These are phyloP conservation scores for Micromussa lordhowensis DNA, from an alignment of 92 coral and sea anemone genomes.

Conservation along the genomic window DNA sequence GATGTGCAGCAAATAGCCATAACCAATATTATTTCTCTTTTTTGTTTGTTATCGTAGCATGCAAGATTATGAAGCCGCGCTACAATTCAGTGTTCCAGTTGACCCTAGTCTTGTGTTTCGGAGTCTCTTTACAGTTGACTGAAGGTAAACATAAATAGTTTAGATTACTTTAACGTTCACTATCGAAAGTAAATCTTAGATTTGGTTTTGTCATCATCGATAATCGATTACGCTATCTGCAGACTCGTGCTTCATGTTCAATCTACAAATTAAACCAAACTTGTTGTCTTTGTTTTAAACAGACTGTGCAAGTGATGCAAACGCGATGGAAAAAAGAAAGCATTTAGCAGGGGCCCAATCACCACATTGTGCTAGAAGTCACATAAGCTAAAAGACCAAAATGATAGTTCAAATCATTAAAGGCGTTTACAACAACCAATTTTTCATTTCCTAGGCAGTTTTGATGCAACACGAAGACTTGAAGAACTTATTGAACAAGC, in stretches of 20 bases:
- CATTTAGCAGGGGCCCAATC: not conserved
- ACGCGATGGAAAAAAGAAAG: not conserved
- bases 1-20: no score
- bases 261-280: not conserved
- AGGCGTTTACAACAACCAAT: not conserved
- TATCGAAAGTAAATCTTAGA: not conserved
- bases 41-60: conserved; percentile 4
- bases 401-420: not conserved
- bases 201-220: not conserved
- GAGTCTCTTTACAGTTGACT: not conserved
- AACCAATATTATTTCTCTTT: no score
- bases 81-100: not conserved
- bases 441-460: conserved; percentile 9
- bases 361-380: not conserved
- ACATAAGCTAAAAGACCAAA: not conserved
- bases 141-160: not conserved
- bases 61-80: conserved; percentile 34
- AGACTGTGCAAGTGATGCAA: not conserved
- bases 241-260: not conserved
- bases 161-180: not conserved
- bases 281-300: not conserved
- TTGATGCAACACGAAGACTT: conserved; percentile 5
- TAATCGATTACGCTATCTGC: not conserved
- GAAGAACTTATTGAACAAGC: conserved; percentile 60
- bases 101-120: not conserved